Conservation (phyloP, 2,888 invertebrate species). For the Aleiodes testaceus region DNA sequence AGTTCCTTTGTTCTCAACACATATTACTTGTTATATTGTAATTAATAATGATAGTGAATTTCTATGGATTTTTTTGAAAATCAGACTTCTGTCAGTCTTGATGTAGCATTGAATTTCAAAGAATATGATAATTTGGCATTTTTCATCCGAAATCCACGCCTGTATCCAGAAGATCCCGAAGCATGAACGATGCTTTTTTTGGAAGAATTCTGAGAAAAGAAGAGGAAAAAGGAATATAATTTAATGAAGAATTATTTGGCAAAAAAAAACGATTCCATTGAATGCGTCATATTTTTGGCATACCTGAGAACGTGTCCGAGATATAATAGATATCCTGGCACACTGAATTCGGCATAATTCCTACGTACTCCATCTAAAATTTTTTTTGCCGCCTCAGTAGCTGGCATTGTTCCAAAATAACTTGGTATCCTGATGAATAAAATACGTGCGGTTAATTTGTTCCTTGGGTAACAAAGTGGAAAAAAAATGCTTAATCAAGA, state of each 20-base stretch:
- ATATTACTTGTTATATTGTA: constrained; percentile 15
- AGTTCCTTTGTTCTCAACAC: constrained; percentile 4
- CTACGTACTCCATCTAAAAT: constrained; percentile 79
- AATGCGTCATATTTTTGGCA: constrained; percentile 21
- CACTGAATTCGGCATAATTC: constrained; percentile 78
- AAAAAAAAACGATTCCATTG: constrained; percentile 6
- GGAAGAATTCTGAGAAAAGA: constrained; percentile 74
- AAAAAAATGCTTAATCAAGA: background rate
- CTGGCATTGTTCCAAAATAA: constrained; percentile 79
- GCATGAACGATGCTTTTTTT: constrained; percentile 76
- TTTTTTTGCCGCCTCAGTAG: constrained; percentile 75
- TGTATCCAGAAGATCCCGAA: constrained; percentile 78
- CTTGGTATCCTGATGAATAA: constrained; percentile 76
- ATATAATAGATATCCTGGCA: constrained; percentile 77
- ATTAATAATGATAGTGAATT: background rate
- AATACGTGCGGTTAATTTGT: background rate
- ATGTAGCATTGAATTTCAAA: background rate
- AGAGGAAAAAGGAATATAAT: too few species aligned
- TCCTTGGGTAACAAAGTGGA: background rate
- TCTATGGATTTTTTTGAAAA: background rate
- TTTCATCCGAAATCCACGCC: constrained; percentile 78
- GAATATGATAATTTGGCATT: background rate
- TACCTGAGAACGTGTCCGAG: constrained; percentile 76
- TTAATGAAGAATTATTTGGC: constrained; percentile 7
- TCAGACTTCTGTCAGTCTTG: constrained; percentile 18